A percentile compares a stretch with the other conserved stretches of the same genome.
Conservation (phyloP, 2,888 invertebrate species). For the Timema podura region DNA sequence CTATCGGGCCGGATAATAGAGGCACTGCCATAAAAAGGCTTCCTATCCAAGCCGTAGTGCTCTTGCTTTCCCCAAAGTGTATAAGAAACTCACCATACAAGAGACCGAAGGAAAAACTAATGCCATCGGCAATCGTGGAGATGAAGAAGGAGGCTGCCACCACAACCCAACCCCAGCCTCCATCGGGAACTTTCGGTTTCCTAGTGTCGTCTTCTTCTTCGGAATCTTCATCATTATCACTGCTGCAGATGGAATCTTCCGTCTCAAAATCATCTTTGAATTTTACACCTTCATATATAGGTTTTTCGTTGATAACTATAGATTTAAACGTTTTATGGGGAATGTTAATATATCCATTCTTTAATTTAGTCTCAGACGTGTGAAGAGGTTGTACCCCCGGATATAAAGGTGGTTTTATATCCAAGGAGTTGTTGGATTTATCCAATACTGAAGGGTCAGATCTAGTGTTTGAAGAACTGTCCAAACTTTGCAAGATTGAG, state of each 20-base stretch:
- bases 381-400: no score
- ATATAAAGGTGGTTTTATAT: no score
- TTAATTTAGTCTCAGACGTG: no score
- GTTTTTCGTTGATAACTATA: slow-evolving; percentile 20
- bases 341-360: no score
- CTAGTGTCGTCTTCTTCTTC: slow-evolving; percentile 38
- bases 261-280: slow-evolving; percentile 11
- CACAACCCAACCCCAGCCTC: slow-evolving; percentile 85
- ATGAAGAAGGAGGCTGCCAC: slow-evolving; percentile 80
- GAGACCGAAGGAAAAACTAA: slow-evolving; percentile 89
- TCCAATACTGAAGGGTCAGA: no score
- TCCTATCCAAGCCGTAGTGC: slow-evolving; percentile 86
- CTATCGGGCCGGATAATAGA: slow-evolving; percentile 51
- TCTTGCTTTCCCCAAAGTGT: slow-evolving; percentile 75
- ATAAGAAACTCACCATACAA: slow-evolving; percentile 78
- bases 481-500: no score
- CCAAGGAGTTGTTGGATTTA: no score
- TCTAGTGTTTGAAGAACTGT: no score
- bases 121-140: slow-evolving; percentile 87
- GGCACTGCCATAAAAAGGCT: slow-evolving; percentile 88
- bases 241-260: slow-evolving; percentile 14
- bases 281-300: slow-evolving; percentile 12
- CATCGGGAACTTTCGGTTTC: slow-evolving; percentile 66
- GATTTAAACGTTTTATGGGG: no score
- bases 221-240: neutral